Percentiles rank a stretch among this genome's conserved stretches.
phyloP scores from a whole-genome alignment of 2,113 vertebrate species.

The Petaurus breviceps region DNA sequence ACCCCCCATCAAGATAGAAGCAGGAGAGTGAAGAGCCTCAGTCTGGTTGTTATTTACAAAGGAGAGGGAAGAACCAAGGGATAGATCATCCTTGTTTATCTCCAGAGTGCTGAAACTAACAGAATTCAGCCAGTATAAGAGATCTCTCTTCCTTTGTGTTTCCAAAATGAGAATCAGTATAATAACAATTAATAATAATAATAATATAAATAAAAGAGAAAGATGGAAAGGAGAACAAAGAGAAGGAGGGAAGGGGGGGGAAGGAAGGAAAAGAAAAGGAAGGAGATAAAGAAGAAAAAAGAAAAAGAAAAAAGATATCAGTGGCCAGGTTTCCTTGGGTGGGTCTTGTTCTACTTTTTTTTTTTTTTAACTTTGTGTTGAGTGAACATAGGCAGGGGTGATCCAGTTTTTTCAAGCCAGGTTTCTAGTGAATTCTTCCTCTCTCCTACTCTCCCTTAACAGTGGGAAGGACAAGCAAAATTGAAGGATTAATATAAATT shows the following conservation, averaged over 20 bases:
- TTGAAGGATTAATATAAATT: constrained; percentile 32
- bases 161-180: constrained; percentile 8
- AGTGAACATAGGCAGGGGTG: background rate
- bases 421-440: constrained; percentile 5
- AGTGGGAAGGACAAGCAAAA: constrained; percentile 43
- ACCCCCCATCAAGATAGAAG: background rate
- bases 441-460: constrained; percentile 31
- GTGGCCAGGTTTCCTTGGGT: background rate
- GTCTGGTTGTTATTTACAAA: constrained; percentile 61
- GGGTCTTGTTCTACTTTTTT: background rate
- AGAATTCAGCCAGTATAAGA: constrained; percentile 50
- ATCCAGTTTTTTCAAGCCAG: background rate
- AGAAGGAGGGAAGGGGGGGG: no score
- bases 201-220: background rate
- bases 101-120: constrained; percentile 60
- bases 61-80: constrained; percentile 18
- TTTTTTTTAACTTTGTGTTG: constrained; percentile 3
- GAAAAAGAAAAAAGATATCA: constrained; percentile 7
- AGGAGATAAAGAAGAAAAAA: background rate
- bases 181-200: background rate
- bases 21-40: background rate
- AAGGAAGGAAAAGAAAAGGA: background rate
- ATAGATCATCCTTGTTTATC: constrained; percentile 51
- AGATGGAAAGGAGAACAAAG: no score
- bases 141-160: constrained; percentile 40